These are phyloP conservation scores for Eublepharis macularius DNA, from an alignment of 2,113 vertebrate species.

Conservation along the genomic window DNA sequence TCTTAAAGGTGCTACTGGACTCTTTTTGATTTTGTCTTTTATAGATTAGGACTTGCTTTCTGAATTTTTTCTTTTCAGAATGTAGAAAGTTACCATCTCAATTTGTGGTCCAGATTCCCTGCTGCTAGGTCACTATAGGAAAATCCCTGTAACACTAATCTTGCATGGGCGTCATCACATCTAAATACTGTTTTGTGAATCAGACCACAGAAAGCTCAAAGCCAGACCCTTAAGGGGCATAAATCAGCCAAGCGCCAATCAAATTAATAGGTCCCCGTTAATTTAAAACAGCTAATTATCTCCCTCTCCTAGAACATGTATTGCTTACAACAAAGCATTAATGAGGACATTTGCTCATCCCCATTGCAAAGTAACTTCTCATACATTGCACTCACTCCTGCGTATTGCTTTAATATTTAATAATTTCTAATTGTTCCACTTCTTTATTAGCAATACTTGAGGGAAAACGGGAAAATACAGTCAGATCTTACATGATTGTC, in stretches of 20 bases:
- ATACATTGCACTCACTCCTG: background rate
- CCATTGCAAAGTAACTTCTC: background rate
- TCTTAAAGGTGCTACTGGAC: no score
- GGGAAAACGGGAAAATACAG: background rate
- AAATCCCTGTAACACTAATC: background rate
- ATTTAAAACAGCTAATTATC: constrained; percentile 9
- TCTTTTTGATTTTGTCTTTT: no score
- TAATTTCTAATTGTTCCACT: background rate
- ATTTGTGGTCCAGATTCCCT: background rate
- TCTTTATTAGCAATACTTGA: background rate
- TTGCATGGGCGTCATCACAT: background rate
- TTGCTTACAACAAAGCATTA: background rate
- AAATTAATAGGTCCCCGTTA: background rate
- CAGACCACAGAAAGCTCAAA: background rate
- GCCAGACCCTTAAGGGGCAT: background rate
- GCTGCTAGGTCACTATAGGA: background rate
- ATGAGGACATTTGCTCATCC: background rate
- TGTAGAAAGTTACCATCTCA: background rate
- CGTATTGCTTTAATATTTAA: background rate
- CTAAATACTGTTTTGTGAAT: background rate
- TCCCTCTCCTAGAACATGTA: background rate
- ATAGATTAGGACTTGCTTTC: no score
- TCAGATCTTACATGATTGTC: background rate
- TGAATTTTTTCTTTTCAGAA: background rate
- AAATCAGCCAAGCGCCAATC: background rate